phyloP scores from a whole-genome alignment of 2,888 invertebrate species.

The Trissoscelio sp. region DNA sequence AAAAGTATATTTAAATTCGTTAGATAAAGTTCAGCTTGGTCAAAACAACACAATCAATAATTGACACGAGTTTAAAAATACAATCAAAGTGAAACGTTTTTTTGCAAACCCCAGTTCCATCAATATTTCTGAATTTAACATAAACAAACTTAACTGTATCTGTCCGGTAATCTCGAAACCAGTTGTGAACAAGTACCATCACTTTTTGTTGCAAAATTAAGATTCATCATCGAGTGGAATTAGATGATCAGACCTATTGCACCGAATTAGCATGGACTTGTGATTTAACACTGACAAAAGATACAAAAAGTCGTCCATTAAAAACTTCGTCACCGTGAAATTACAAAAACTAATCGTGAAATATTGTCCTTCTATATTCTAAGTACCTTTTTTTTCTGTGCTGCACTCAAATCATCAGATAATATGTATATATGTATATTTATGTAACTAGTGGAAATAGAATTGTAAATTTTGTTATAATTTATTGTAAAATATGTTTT shows the following conservation, averaged over 20 bases:
- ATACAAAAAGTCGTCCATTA: not conserved
- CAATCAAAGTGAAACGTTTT: not conserved
- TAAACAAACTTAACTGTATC: not conserved
- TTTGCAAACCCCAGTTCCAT: not conserved
- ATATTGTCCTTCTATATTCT: not conserved
- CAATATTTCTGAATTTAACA: not conserved
- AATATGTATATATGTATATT: not conserved
- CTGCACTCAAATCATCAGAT: not conserved
- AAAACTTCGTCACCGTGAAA: not conserved
- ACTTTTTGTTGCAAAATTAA: not conserved
- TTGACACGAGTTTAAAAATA: constrained; percentile 1
- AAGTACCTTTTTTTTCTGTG: not conserved
- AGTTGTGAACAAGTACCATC: not conserved
- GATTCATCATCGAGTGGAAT: not conserved
- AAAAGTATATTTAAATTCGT: not conserved
- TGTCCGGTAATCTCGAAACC: not conserved
- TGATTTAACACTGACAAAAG: not conserved
- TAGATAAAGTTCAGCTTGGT: constrained; percentile 1
- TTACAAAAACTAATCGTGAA: not conserved
- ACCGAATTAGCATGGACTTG: not conserved
- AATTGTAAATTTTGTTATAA: no score
- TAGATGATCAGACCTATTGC: not conserved
- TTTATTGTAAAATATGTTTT: no score
- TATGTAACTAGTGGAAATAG: not conserved
- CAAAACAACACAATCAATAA: constrained; percentile 20